phyloP scores from a whole-genome alignment of 2,797 vertebrate species.

The Rhynchotus rufescens region DNA sequence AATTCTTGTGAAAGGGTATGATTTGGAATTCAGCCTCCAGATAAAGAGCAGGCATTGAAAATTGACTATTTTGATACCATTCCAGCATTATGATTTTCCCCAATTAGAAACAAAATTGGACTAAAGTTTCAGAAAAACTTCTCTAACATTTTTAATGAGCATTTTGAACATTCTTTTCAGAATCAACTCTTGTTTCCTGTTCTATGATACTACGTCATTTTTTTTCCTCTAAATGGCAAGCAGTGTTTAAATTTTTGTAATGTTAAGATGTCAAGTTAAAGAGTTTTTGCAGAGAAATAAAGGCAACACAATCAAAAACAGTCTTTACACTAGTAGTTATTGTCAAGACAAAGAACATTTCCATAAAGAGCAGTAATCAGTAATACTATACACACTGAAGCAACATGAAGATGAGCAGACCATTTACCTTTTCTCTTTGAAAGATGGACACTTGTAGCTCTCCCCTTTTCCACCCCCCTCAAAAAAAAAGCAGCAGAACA shows the following conservation, averaged over 20 bases:
- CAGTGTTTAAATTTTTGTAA: slow-evolving; percentile 33
- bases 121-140: slow-evolving; percentile 8
- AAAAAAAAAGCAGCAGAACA: not conserved
- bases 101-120: not conserved
- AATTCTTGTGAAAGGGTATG: not conserved
- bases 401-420: not conserved
- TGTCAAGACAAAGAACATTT: not conserved
- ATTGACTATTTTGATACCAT: not conserved
- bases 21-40: not conserved
- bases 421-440: not conserved
- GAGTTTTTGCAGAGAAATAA: slow-evolving; percentile 11
- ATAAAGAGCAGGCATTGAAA: not conserved
- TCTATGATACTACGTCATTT: not conserved
- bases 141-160: not conserved
- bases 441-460: not conserved
- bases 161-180: not conserved
- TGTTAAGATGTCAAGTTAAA: slow-evolving; percentile 1
- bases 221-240: not conserved
- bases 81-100: not conserved
- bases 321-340: not conserved
- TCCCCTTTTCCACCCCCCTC: not conserved
- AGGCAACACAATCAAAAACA: not conserved
- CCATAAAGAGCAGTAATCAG: not conserved
- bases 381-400: not conserved
- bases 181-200: not conserved